Conservation (phyloP, 2,113 vertebrate species). For the Alligator sinensis region DNA sequence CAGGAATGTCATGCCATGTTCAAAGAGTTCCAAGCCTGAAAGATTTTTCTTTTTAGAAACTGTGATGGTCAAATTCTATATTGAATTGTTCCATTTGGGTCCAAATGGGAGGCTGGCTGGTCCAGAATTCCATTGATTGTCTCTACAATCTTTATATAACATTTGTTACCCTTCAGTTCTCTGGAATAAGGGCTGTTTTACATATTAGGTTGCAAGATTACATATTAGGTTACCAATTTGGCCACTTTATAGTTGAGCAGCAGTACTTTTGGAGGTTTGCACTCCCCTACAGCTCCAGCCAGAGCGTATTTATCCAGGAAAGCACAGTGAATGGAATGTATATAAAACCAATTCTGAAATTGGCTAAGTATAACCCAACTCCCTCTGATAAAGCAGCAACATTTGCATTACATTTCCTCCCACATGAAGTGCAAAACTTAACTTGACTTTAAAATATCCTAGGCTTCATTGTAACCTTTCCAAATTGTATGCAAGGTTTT, state of each 20-base stretch:
- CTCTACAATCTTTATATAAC: background rate
- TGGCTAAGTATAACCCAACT: background rate
- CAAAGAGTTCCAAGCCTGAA: background rate
- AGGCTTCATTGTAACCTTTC: background rate
- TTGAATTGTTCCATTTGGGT: fast-evolving
- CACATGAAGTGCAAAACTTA: background rate
- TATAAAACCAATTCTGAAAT: background rate
- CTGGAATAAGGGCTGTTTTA: background rate
- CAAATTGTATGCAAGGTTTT: background rate
- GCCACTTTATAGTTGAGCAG: background rate
- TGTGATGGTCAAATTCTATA: background rate
- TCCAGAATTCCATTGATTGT: background rate
- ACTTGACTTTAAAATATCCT: background rate
- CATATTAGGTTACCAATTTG: background rate
- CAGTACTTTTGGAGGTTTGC: background rate
- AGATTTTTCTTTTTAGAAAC: background rate
- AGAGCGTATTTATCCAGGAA: background rate
- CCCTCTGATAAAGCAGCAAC: background rate
- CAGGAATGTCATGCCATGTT: background rate
- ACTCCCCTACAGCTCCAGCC: background rate
- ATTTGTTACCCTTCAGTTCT: background rate
- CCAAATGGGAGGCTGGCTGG: background rate
- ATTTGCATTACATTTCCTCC: background rate
- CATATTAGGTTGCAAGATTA: background rate
- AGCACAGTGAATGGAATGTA: fast-evolving